A percentile compares a stretch with the other conserved stretches of the same genome.
phyloP scores from a whole-genome alignment of 2,888 invertebrate genomes.

The Papilio gigon region DNA sequence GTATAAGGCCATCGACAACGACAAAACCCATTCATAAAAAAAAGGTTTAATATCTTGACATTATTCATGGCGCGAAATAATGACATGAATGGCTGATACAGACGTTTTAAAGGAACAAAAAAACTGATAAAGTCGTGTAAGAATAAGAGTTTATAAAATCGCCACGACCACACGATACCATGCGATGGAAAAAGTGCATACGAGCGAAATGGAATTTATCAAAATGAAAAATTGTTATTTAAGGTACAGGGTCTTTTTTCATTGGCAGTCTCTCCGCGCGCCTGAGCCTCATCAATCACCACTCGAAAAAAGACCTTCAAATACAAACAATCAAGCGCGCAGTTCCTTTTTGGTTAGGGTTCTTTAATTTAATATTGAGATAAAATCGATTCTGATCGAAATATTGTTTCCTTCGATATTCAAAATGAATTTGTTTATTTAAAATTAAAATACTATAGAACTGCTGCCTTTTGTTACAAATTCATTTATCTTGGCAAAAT shows the following conservation, averaged over 20 bases:
- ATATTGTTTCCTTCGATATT: no score
- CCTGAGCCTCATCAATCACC: conserved; percentile 63
- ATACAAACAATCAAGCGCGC: conserved; percentile 61
- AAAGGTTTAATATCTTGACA: conserved; percentile 34
- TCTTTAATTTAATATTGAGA: conserved; percentile 22
- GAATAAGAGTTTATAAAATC: conserved; percentile 38
- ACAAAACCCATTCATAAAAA: conserved; percentile 23
- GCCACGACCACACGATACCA: conserved; percentile 40
- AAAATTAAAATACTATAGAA: no score
- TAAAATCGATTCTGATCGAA: conserved; percentile 37
- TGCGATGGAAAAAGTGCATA: conserved; percentile 48
- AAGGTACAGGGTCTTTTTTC: conserved; percentile 61
- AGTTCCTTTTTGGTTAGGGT: conserved; percentile 45
- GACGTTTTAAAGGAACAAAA: conserved; percentile 34
- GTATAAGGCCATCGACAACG: conserved; percentile 42
- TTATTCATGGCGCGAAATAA: conserved; percentile 42
- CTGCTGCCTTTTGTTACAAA: no score
- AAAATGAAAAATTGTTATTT: conserved; percentile 72
- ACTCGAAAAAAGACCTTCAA: conserved; percentile 56
- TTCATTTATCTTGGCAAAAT: no score
- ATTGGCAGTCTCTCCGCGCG: conserved; percentile 56
- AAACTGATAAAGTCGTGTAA: conserved; percentile 35
- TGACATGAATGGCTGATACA: conserved; percentile 39
- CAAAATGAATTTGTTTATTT: no score
- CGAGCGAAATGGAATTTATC: conserved; percentile 58